Base-by-base conservation (phyloP, 1,140 invertebrate species). In the Aphelenchoides fujianensis region DNA sequence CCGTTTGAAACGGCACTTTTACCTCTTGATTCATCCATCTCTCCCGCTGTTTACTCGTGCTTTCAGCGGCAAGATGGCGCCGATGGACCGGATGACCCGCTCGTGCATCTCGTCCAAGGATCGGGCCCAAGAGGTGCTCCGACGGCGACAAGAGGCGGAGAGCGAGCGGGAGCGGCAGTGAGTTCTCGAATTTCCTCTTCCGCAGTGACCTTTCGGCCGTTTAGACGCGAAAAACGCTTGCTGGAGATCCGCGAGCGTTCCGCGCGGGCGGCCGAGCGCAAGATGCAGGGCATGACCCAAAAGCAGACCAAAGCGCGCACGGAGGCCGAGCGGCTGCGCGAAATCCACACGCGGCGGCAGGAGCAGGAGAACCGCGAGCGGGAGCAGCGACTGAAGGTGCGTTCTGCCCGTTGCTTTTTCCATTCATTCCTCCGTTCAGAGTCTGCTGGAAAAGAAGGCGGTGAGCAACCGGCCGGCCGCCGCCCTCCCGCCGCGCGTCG, bases 61-160 rank as follows among this genome's bases (percentile, higher is more conserved):
- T n/a, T 12, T 48, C 41, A 23, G 41, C 7, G 55, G 5, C 7
- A 59, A 30, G 55, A 19, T 59, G 5, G 5, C 5, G 7, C 55
- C 55, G 28, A 7, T 5, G 5, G 55, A 5, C 23, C 7, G 5
- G 5, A 59, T 59, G 55, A 59, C 55, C 12, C 55, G 55, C 5
- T 59, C 55, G 5, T 59, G 5, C 34, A 59, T 59, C 34, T 30
- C 5, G 7, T 32, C 55, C 55, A 59, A 59, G 34, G 55, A 59
- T 59, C 5, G 55, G 19, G 55, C 55, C 19, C 12, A 5, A 59
- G 55, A 59, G 34, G 55, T 59, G 12, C 27, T 32, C 34, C 28
- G 34, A 59, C 5, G 55, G 5, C 55, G 55, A 19, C 5, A 59
- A 59, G 55, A 59, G 34, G 5, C 7, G 5, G 55, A 59, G 19